Base-by-base conservation (phyloP, 1,140 invertebrate species). In the Zaprionus tsacasi region DNA sequence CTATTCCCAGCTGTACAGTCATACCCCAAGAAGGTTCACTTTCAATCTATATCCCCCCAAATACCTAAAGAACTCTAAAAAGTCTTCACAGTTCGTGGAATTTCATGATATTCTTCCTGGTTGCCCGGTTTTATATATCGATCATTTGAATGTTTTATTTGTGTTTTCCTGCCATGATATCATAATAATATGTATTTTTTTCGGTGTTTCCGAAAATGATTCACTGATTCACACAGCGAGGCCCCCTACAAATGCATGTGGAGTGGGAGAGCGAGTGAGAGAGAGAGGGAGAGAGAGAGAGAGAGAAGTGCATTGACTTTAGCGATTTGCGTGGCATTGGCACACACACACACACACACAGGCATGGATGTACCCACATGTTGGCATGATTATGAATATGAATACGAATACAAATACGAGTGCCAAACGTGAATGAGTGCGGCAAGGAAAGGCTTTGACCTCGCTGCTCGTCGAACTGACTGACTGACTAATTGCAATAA, bases 271-370 rank as follows among this genome's bases (percentile, higher is more conserved):
- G 27, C 3, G 27, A 30, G 27, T 0, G 27, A 30, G 27, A 30
- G 27, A 30, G 27, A 30, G 27, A 30, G 27, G 4, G 27, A 30
- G 27, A 30, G 27, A 30, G 27, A 30, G 38, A 40, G 13, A n/a
- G 59, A 45, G 70, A 60, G 54, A 64, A 75, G 72, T 75, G 72
- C 72, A 75, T 64, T 75, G 72, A 75, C 72, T 70, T 40, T 54
- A 70, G 43, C 59, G 59, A 64, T 70, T 75, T 75, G 67, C 67
- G 67, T 70, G 72, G 67, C 71, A 74, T 74, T 74, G 71, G 69
- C 71, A 74, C 52, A 54, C 6, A 55, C 43, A 30, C 33, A 30
- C 33, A 54, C 33, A 56, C 27, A 55, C 48, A 70, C 50, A 70
- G 27, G n/a, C 3, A 45, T 11, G 25, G 12, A 52, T 58, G 56